These are phyloP conservation scores for Machimus atricapillus DNA, from an alignment of 2,888 invertebrate species.

Conservation along the genomic window DNA sequence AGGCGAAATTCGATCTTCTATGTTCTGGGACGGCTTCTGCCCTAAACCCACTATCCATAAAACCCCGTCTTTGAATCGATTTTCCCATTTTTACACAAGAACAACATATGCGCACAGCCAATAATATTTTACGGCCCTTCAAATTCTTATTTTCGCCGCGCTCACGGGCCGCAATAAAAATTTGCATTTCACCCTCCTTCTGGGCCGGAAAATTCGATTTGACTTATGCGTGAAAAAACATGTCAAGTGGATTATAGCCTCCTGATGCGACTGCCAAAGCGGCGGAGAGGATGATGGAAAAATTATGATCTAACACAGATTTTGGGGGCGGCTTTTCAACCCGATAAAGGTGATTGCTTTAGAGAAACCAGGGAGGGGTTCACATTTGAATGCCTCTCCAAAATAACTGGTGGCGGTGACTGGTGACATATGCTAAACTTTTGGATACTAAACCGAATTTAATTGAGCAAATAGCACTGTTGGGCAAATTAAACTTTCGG, in stretches of 20 bases:
- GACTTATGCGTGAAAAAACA: constrained; percentile 48
- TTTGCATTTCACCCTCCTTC: constrained; percentile 31
- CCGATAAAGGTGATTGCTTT: not conserved
- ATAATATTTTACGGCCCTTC: constrained; percentile 33
- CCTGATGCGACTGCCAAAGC: not conserved
- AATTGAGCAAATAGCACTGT: not conserved
- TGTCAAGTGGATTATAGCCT: constrained; percentile 46
- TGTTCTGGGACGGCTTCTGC: not conserved
- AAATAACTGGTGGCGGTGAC: not conserved
- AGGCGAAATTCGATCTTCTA: not conserved
- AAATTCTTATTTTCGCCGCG: constrained; percentile 15
- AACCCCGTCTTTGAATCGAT: not conserved
- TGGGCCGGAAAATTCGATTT: constrained; percentile 45
- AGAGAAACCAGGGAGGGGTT: not conserved
- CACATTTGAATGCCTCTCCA: not conserved
- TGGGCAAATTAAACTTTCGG: not conserved
- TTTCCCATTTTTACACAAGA: not conserved
- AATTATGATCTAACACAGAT: constrained; percentile 26
- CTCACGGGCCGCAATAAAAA: constrained; percentile 9
- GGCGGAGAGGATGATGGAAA: constrained; percentile 26
- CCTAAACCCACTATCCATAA: not conserved
- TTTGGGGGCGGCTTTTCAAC: not conserved
- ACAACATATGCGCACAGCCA: constrained; percentile 36
- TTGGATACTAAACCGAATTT: not conserved
- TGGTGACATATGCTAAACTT: not conserved